Conservation (phyloP, 1,140 invertebrate species). For the Cecropterus lyciades region DNA sequence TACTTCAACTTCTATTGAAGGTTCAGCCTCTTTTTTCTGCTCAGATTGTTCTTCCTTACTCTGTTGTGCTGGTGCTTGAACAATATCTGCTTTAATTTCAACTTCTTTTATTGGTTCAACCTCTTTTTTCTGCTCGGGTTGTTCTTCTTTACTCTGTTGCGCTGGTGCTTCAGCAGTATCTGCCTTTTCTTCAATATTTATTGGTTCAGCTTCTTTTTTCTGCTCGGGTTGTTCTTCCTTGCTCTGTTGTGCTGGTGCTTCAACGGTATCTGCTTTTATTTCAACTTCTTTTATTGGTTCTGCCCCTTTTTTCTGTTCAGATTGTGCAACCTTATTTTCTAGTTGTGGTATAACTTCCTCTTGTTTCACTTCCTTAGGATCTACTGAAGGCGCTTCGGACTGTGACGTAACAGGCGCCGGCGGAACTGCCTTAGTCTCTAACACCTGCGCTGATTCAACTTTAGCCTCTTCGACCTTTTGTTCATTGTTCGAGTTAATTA, state of each 20-base stretch:
- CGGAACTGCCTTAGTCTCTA: not conserved
- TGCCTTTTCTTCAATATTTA: slow-evolving; percentile 13
- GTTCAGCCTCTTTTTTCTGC: not conserved
- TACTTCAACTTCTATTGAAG: not conserved
- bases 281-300: slow-evolving; percentile 2
- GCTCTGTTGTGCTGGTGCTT: slow-evolving; percentile 7
- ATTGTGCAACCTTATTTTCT: too few relatives aligned
- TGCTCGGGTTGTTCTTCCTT: too few relatives aligned
- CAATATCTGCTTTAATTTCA: slow-evolving; percentile 20
- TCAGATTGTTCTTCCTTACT: not conserved
- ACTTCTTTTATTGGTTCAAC: not conserved
- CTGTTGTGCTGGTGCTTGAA: slow-evolving; percentile 8
- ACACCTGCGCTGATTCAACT: not conserved
- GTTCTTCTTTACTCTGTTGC: not conserved
- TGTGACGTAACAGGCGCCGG: not conserved
- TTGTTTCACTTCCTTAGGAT: not conserved
- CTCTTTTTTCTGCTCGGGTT: not conserved
- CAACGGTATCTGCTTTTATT: slow-evolving; percentile 19
- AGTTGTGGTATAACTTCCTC: slow-evolving; percentile 2
- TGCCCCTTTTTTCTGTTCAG: not conserved
- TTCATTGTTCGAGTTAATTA: not conserved
- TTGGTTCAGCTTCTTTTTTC: not conserved
- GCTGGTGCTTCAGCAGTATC: slow-evolving; percentile 15
- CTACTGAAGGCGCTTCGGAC: not conserved
- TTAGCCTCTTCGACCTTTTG: slow-evolving; percentile 1